phyloP scores from a whole-genome alignment of 2,888 invertebrate genomes.

The Drosophila emarginata region DNA sequence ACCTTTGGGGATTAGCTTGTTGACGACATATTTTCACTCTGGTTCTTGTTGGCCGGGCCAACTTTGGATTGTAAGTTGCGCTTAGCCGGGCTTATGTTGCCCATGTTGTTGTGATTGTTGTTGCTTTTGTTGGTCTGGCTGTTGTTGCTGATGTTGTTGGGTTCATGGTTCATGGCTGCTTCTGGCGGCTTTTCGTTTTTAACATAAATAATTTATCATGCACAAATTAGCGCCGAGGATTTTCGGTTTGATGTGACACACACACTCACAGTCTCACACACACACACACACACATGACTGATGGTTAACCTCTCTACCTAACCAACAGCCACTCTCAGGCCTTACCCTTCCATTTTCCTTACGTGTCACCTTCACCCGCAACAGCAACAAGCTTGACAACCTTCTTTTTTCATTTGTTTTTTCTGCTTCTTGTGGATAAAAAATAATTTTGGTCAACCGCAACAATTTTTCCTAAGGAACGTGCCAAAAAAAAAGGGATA shows the following conservation, averaged over 20 bases:
- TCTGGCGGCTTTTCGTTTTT: constrained; percentile 60
- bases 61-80: constrained; percentile 39
- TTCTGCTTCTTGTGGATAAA: constrained; percentile 21
- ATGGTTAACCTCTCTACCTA: constrained; percentile 42
- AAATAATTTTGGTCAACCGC: constrained; percentile 73
- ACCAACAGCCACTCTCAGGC: neutral
- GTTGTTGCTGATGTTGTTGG: constrained; percentile 11
- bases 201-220: constrained; percentile 81
- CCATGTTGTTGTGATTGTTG: constrained; percentile 35
- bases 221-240: constrained; percentile 76
- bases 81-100: constrained; percentile 36
- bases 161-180: constrained; percentile 18
- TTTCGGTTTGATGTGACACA: constrained; percentile 52
- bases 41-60: constrained; percentile 30
- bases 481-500: constrained; percentile 55
- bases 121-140: constrained; percentile 23
- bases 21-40: constrained; percentile 30
- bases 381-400: constrained; percentile 46
- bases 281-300: constrained; percentile 47
- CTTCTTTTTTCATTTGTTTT: constrained; percentile 33
- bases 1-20: constrained; percentile 53
- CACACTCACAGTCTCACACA: constrained; percentile 34
- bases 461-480: constrained; percentile 64
- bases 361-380: neutral
- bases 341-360: neutral